Percentiles rank a stretch among this genome's conserved stretches.
These are phyloP conservation scores for Empidonax traillii DNA, from an alignment of 2,113 vertebrate species.

Conservation along the genomic window DNA sequence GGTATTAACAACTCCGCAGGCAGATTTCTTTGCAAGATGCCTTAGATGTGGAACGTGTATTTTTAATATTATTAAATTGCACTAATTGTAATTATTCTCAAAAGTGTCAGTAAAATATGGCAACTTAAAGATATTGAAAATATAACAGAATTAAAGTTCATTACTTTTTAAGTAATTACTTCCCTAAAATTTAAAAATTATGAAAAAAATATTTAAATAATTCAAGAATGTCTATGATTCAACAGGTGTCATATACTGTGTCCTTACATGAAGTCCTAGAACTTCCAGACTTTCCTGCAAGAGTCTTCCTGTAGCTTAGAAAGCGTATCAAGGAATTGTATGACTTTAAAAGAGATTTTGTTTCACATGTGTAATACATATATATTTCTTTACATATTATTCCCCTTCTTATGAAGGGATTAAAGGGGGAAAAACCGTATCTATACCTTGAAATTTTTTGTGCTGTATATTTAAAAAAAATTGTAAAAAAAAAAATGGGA, in stretches of 20 bases:
- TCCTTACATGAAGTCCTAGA: background rate
- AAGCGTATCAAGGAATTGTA: background rate
- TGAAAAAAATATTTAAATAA: background rate
- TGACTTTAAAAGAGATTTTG: background rate
- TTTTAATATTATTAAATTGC: background rate
- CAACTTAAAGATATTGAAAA: background rate
- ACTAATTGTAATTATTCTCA: background rate
- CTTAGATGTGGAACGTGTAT: background rate
- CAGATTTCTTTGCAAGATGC: background rate
- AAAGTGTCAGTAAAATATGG: background rate
- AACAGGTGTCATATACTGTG: background rate
- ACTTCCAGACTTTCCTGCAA: background rate
- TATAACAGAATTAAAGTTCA: background rate
- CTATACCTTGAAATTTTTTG: background rate
- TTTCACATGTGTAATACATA: background rate
- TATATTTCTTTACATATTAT: background rate
- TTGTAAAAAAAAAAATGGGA: background rate
- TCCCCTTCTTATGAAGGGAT: background rate
- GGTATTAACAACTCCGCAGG: background rate
- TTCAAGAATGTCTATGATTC: background rate
- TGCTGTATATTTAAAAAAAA: background rate
- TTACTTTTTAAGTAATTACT: background rate
- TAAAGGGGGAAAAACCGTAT: background rate
- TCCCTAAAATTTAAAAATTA: background rate
- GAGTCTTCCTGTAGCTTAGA: background rate